A percentile compares a stretch with the other conserved stretches of the same genome.
Evolutionary conservation across 1,140 invertebrate genomes (phyloP).

Genomic region (Trichonephila clavata): DNA sequence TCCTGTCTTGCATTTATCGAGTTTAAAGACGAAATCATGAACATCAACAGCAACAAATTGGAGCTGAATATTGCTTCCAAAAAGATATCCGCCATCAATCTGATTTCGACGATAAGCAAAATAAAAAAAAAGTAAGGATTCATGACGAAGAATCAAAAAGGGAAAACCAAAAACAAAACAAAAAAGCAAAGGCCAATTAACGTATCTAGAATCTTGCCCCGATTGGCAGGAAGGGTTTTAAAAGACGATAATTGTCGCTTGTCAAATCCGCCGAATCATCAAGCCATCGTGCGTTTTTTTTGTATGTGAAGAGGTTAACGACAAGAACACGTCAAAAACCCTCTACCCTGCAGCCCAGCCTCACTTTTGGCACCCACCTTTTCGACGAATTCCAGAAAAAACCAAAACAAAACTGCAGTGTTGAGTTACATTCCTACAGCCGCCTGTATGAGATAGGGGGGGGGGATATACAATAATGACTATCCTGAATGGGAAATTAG

Average conservation of each 20-base stretch:
- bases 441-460: not conserved
- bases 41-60: too few species aligned
- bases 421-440: not conserved
- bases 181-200: not conserved
- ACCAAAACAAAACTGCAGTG: not conserved
- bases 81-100: not conserved
- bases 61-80: too few species aligned
- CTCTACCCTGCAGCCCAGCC: not conserved
- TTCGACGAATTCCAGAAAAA: not conserved
- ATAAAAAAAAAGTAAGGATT: not conserved
- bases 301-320: not conserved
- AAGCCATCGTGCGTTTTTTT: not conserved
- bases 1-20: too few species aligned
- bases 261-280: slow-evolving; percentile 6
- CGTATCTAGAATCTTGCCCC: not conserved
- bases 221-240: not conserved
- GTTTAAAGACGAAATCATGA: too few species aligned
- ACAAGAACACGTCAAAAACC: not conserved
- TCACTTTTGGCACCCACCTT: not conserved
- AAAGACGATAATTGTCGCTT: slow-evolving; percentile 22
- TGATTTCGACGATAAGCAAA: not conserved
- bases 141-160: not conserved
- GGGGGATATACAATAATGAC: not conserved
- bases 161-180: not conserved
- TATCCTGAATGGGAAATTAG: not conserved